Evolutionary conservation across 2,888 invertebrate genomes (phyloP), one percentile per base, ranked within the genome.

Genomic region (Drosophila mimetica): DNA sequence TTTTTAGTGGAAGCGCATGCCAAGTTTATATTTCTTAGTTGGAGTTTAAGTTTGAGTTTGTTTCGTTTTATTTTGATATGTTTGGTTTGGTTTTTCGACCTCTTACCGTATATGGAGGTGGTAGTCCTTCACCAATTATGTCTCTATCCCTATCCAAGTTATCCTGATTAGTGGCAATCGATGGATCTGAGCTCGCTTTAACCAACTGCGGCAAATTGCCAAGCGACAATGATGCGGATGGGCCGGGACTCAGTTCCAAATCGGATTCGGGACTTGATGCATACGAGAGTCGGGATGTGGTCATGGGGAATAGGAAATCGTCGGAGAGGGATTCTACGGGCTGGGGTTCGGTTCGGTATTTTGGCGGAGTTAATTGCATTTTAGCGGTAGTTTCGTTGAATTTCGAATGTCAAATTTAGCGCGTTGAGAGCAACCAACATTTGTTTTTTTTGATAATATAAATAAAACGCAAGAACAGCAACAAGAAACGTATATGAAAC

Each of bases 241-340:
- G 95, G 85, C 95, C 95, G 72, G 95, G 95, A 90, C 96, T 96
- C 90, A 96, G 95, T 91, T 98, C 98, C 92, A 97, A 93, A 93
- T 98, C 98, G 91, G 97, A 97, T 93, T 98, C 98, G 76, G 98
- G 98, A 91, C 97, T 97, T 90, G 98, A 98, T 78, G 98, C 98
- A 93, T 98, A 98, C 90, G 98, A 98, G 83, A 98, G 94, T 91
- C 98, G 96, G 92, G 97, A 95, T 90, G 97, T 96, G 85, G 97
- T 97, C 98, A 98, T 98, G 91, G 98, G 98, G 94, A 99, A 99
- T 91, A 99, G 95, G 95, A 98, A 98, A 94, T 99, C 98, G 93
- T 99, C 99, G 89, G 98, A 97, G 92, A 98, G 94, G 92, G 97
- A 97, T 93, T 98, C 98, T 92, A 97, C 97, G 91, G 98, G 97